phyloP scores from a whole-genome alignment of 2,888 invertebrate species.

The Eupithecia inturbata region DNA sequence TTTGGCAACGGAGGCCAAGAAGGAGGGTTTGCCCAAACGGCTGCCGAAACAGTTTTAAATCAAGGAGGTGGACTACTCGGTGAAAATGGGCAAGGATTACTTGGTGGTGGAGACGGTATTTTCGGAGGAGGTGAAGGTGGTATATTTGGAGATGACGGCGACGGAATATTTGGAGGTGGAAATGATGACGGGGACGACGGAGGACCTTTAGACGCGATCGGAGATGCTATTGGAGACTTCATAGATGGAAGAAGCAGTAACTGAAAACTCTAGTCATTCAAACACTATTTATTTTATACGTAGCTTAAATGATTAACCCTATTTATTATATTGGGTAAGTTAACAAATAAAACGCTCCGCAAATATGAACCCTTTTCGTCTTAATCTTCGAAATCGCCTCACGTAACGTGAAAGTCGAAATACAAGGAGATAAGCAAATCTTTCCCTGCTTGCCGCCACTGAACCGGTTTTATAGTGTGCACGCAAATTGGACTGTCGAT shows the following conservation, averaged over 20 bases:
- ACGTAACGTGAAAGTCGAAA: conserved; percentile 66
- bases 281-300: background rate
- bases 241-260: conserved; percentile 60
- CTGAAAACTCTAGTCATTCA: conserved; percentile 17
- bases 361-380: background rate
- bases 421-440: conserved; percentile 54
- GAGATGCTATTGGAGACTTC: conserved; percentile 73
- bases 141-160: conserved; percentile 42
- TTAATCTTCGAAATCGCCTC: conserved; percentile 12
- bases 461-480: conserved; percentile 71
- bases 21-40: conserved; percentile 62
- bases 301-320: background rate
- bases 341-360: conserved; percentile 11
- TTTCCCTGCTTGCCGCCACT: conserved; percentile 57
- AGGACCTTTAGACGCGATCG: conserved; percentile 71
- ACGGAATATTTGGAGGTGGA: conserved; percentile 39
- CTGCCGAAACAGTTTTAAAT: conserved; percentile 58
- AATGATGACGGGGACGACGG: conserved; percentile 45
- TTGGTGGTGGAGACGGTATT: conserved; percentile 42
- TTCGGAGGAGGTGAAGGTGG: conserved; percentile 46
- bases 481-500: conserved; percentile 67
- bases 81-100: conserved; percentile 42
- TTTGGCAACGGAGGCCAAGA: conserved; percentile 65
- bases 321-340: conserved; percentile 1
- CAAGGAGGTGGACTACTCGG: conserved; percentile 47